Percentiles rank a stretch among this genome's conserved stretches.
Evolutionary conservation across 2,113 vertebrate species (phyloP).

Genomic region (Cheirogaleus medius): DNA sequence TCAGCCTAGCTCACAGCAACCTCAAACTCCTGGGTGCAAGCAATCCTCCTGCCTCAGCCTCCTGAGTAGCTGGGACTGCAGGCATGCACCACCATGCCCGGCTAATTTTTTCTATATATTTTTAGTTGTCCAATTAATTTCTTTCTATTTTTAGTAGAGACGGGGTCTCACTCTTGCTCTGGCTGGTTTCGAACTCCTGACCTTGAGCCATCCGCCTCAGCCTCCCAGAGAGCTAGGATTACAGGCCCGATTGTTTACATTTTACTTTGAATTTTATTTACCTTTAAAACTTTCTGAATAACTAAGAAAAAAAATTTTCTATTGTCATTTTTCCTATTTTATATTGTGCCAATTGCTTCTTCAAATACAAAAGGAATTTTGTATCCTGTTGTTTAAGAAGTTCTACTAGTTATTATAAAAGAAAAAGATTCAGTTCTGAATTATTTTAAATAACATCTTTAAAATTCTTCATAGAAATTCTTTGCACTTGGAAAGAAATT

Average conservation of each 20-base stretch:
- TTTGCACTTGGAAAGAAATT: constrained; percentile 36
- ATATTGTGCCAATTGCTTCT: not conserved
- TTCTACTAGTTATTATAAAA: not conserved
- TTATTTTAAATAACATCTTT: constrained; percentile 42
- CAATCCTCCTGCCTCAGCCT: no score
- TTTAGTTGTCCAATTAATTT: no score
- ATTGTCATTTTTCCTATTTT: not conserved
- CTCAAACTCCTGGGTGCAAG: no score
- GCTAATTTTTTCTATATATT: no score
- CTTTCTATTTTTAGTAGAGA: no score
- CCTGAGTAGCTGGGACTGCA: no score
- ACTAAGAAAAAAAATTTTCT: not conserved
- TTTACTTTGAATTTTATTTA: constrained; percentile 20
- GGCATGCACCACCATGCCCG: no score
- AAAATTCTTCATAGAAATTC: not conserved
- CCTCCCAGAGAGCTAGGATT: no score
- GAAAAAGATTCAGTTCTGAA: not conserved
- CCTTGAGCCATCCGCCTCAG: no score
- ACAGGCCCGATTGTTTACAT: not conserved
- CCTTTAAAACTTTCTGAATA: constrained; percentile 21
- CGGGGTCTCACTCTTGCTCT: no score
- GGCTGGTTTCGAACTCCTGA: no score
- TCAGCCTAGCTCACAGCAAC: no score
- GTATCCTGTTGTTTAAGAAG: not conserved
- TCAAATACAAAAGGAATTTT: constrained; percentile 1